phyloP scores from a whole-genome alignment of 2,888 invertebrate species.

The Oxyscelio sp. region DNA sequence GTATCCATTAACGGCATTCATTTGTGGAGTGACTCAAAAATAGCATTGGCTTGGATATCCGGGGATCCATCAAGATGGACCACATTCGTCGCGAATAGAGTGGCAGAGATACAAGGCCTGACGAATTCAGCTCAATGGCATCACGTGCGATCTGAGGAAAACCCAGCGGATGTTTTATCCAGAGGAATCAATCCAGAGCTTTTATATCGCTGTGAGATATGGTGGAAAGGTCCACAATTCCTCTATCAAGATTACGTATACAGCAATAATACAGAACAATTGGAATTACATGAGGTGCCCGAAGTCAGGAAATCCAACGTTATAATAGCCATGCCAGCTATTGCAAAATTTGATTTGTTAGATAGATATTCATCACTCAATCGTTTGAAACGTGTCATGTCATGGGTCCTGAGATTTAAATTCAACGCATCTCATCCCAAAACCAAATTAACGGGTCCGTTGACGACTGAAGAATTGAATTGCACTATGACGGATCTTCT shows the following conservation, averaged over 20 bases:
- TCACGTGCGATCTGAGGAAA: constrained; percentile 26
- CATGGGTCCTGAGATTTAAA: background rate
- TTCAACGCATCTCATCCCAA: background rate
- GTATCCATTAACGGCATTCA: background rate
- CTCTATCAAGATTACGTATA: too few relatives aligned
- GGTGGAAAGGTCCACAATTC: too few relatives aligned
- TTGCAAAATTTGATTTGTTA: constrained; percentile 44
- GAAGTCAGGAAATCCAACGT: too few relatives aligned
- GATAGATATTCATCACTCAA: background rate
- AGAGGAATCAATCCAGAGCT: too few relatives aligned
- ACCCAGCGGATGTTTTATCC: constrained; percentile 46
- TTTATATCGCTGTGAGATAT: too few relatives aligned
- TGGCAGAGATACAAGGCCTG: constrained; percentile 16
- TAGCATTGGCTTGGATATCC: background rate
- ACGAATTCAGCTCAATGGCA: constrained; percentile 8
- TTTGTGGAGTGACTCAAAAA: background rate
- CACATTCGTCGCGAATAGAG: constrained; percentile 7
- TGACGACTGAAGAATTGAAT: background rate
- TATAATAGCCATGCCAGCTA: too few relatives aligned
- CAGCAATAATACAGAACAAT: too few relatives aligned
- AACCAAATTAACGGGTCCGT: background rate
- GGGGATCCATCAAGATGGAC: constrained; percentile 3
- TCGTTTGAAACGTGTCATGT: background rate
- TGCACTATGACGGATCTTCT: too few relatives aligned
- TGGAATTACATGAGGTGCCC: too few relatives aligned